phyloP scores from a whole-genome alignment of 2,888 invertebrate genomes.

The Polyploca ridens region DNA sequence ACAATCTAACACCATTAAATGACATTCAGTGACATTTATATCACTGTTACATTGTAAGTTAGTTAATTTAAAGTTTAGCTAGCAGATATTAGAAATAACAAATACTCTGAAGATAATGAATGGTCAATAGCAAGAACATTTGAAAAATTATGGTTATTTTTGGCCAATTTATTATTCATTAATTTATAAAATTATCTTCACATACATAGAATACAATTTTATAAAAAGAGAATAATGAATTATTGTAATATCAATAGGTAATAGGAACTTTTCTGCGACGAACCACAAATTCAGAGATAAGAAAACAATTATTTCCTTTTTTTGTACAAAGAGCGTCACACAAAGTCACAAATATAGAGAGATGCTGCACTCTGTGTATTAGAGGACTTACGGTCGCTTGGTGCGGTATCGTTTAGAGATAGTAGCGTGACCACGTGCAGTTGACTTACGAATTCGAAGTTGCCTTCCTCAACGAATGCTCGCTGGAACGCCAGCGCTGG shows the following conservation, averaged over 20 bases:
- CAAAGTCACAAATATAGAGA: not conserved
- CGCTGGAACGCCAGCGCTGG: constrained; percentile 54
- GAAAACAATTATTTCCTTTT: too few relatives aligned
- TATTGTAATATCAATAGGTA: too few relatives aligned
- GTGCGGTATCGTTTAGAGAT: constrained; percentile 46
- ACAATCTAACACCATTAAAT: not conserved
- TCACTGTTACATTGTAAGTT: not conserved
- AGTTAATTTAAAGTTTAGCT: not conserved
- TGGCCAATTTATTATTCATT: not conserved
- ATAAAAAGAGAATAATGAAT: too few relatives aligned
- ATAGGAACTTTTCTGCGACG: too few relatives aligned
- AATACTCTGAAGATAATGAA: not conserved
- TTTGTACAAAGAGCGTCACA: not conserved
- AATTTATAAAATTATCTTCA: too few relatives aligned
- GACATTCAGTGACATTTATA: not conserved
- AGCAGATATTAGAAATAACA: not conserved
- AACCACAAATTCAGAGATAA: too few relatives aligned
- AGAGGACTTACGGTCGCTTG: constrained; percentile 36
- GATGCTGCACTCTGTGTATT: not conserved
- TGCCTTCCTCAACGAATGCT: constrained; percentile 73
- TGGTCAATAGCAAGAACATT: not conserved
- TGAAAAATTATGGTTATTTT: not conserved
- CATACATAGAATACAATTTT: too few relatives aligned
- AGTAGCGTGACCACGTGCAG: constrained; percentile 77
- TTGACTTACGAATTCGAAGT: constrained; percentile 83